Percentiles rank a stretch among this genome's conserved stretches.
Conservation (phyloP, 1,140 invertebrate genomes). For the Anthonomus grandis region DNA sequence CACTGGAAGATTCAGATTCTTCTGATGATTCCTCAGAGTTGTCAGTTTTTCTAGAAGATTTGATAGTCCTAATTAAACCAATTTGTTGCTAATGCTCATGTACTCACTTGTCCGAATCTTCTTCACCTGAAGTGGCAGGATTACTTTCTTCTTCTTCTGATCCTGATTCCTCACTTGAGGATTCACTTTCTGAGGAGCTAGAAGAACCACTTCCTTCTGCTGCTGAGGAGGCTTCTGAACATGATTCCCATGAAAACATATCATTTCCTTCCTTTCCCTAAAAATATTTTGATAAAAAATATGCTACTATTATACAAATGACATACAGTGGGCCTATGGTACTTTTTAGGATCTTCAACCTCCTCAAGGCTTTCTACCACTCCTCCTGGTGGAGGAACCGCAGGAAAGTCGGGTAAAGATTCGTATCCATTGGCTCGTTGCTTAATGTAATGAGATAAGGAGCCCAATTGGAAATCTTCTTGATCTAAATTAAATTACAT, state of each 20-base stretch:
- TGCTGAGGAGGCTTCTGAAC: conserved; percentile 31
- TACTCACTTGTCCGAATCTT: conserved; percentile 26
- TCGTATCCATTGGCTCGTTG: conserved; percentile 81
- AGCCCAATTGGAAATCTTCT: conserved; percentile 89
- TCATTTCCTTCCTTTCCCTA: conserved; percentile 37
- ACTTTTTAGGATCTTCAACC: conserved; percentile 32
- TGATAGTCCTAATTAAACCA: too few relatives aligned
- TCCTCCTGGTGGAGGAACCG: conserved; percentile 67
- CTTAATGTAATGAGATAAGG: conserved; percentile 93
- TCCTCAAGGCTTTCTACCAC: conserved; percentile 64
- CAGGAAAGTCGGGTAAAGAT: conserved; percentile 83
- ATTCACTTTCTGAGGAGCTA: conserved; percentile 30
- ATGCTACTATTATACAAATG: not conserved
- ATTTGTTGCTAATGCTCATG: not conserved
- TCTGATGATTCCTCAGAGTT: conserved; percentile 22
- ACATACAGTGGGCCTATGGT: conserved; percentile 32
- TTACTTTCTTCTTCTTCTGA: conserved; percentile 42
- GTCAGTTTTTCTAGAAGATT: conserved; percentile 17
- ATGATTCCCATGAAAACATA: conserved; percentile 37
- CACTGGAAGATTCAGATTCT: conserved; percentile 32
- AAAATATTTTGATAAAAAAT: conserved; percentile 10
- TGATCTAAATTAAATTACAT: conserved; percentile 56
- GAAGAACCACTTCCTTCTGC: conserved; percentile 25
- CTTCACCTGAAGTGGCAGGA: conserved; percentile 32
- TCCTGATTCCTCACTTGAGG: conserved; percentile 30